A percentile compares a stretch with the other conserved stretches of the same genome.
phyloP scores from a whole-genome alignment of 2,113 vertebrate genomes.

The Entelurus aequoreus region DNA sequence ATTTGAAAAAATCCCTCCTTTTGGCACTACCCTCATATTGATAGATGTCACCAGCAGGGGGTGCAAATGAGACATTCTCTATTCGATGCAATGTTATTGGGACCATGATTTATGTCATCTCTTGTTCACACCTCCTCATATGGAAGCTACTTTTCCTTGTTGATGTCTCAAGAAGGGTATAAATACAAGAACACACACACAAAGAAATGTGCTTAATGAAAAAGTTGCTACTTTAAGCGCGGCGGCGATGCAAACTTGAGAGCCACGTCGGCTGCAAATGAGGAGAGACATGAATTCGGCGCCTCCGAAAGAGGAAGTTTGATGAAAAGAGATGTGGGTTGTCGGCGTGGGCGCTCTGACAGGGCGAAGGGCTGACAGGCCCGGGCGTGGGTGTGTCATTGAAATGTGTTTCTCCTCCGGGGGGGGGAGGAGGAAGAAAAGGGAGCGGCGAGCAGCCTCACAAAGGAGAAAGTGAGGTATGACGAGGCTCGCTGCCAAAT shows the following conservation, averaged over 20 bases:
- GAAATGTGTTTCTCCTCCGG: constrained; percentile 67
- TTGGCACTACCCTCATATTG: too few species aligned
- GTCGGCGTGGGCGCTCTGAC: constrained; percentile 65
- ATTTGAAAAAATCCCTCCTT: too few species aligned
- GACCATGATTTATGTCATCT: too few species aligned
- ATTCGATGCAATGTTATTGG: too few species aligned
- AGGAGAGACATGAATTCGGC: constrained; percentile 55
- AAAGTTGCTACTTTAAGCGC: constrained; percentile 15
- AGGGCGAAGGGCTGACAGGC: constrained; percentile 69
- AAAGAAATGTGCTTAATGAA: constrained; percentile 20
- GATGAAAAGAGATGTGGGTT: constrained; percentile 64
- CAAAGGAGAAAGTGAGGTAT: constrained; percentile 57
- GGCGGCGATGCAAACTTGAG: neutral
- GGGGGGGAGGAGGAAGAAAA: constrained; percentile 24
- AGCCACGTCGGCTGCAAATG: constrained; percentile 51
- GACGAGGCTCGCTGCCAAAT: constrained; percentile 56
- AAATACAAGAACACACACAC: neutral
- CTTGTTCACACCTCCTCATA: too few species aligned
- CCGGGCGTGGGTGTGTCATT: constrained; percentile 70
- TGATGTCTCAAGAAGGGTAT: too few species aligned
- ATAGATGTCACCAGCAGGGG: too few species aligned
- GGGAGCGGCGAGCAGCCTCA: constrained; percentile 24
- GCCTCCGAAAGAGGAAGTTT: constrained; percentile 59
- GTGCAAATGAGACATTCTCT: too few species aligned
- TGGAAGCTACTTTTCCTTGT: too few species aligned